Conservation (phyloP, 2,797 vertebrate genomes). For the Podargus strigoides region DNA sequence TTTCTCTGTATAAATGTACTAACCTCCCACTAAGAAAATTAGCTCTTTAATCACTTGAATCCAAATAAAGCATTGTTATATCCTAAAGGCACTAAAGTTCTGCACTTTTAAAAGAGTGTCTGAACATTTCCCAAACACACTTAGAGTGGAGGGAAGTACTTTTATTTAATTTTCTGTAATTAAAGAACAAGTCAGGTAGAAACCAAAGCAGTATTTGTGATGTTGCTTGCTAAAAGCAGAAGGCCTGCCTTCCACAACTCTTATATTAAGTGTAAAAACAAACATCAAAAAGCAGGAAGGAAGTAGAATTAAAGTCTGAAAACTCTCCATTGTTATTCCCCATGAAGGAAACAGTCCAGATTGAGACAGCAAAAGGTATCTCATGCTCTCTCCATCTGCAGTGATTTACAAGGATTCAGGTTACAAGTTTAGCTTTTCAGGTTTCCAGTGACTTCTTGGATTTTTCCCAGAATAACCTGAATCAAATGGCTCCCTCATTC, state of each 20-base stretch:
- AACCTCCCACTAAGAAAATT: slow-evolving; percentile 63
- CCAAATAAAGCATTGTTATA: slow-evolving; percentile 47
- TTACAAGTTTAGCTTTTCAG: neutral
- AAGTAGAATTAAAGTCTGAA: neutral
- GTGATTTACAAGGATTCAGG: slow-evolving; percentile 7
- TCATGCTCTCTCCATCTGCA: neutral
- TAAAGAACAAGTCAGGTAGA: slow-evolving; percentile 63
- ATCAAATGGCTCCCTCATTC: neutral
- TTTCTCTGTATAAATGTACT: slow-evolving; percentile 26
- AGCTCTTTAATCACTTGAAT: slow-evolving; percentile 62
- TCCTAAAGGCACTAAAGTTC: slow-evolving; percentile 44
- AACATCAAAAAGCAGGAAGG: neutral
- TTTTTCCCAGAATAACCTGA: slow-evolving; percentile 19
- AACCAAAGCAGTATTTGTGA: slow-evolving; percentile 13
- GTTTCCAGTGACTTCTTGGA: neutral
- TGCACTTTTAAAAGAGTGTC: slow-evolving; percentile 24
- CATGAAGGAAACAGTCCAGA: neutral
- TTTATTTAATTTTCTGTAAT: slow-evolving; percentile 52
- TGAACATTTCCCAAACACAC: slow-evolving; percentile 22
- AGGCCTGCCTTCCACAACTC: neutral
- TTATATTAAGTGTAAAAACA: neutral
- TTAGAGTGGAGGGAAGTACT: neutral
- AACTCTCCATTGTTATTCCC: neutral
- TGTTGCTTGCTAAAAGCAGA: neutral
- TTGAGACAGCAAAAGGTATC: neutral